Base-by-base conservation (phyloP, 1,140 invertebrate genomes). In the Megalopta genalis region DNA sequence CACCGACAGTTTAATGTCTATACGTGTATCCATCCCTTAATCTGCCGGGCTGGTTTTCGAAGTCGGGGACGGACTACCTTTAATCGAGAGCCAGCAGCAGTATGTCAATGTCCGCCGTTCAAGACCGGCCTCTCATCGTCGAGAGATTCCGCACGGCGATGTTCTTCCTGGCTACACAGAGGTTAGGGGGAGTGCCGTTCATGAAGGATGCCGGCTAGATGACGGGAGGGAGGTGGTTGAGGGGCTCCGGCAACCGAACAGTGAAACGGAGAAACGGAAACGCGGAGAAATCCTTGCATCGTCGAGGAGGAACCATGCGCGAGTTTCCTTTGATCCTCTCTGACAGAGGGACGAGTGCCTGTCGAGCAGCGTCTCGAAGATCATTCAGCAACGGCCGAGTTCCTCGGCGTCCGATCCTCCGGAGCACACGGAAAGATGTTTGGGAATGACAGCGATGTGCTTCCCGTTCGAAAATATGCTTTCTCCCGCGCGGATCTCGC, bases 1-100 rank as follows among this genome's bases (percentile, higher is more conserved):
- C 64, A 86, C 86, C 85, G 85, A 84, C 87, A 87, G 87, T 89
- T 89, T 90, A 91, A 91, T 89, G 90, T 90, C 88, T 88, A 84
- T 90, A 90, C 88, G 88, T 86, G 88, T 90, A 90, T 89, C 84
- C 85, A 85, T 86, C 86, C 83, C 81, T 89, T 88, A 81, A 88
- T 88, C 81, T 71, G 83, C 57, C 74, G 63, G 54, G 18, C 57
- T 57, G 63, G 46, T 80, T 85, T 82, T 62, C 39, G 52, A 77
- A 70, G 54, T 70, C 77, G 74, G 78, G 82, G 77, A 85, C 82
- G 60, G 64, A 70, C 79, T 83, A 76, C 81, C 89, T 88, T 88
- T 85, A 86, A 80, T 85, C 85, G 81, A 82, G 87, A 88, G 78
- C 83, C 82, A 82, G 76, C 80, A 68, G 39, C 79, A 75, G 80